Evolutionary conservation across 2,113 vertebrate genomes (phyloP).

Genomic region (Parotia lawesii): DNA sequence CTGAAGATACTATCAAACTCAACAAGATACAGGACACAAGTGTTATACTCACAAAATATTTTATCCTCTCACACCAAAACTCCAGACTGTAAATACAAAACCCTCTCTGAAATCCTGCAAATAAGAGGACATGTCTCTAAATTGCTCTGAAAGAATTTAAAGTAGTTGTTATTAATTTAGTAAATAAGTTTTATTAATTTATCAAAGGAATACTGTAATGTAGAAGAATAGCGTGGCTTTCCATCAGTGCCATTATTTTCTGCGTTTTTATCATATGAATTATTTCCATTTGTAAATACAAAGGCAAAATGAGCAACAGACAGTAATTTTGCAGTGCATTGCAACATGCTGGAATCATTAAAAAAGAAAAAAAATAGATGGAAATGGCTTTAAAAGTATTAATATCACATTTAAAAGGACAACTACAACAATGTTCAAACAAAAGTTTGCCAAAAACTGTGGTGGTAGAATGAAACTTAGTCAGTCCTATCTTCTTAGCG

Average conservation of each 20-base stretch:
- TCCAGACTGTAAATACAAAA: neutral
- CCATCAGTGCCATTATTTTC: neutral
- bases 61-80: neutral
- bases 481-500: neutral
- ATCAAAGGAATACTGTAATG: neutral
- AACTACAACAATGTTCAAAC: neutral
- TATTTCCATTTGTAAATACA: neutral
- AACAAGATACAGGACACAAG: neutral
- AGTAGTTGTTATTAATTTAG: neutral
- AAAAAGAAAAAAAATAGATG: neutral
- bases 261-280: neutral
- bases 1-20: neutral
- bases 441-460: neutral
- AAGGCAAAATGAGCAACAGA: neutral
- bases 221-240: neutral
- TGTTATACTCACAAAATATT: neutral
- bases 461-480: neutral
- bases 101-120: neutral
- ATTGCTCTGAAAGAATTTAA: neutral
- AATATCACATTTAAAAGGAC: neutral
- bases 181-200: neutral
- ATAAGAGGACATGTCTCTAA: neutral
- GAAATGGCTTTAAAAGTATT: neutral
- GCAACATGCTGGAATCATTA: neutral
- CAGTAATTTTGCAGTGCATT: neutral